These are phyloP conservation scores for Eidolon helvum DNA, from an alignment of 2,113 vertebrate species.

Conservation along the genomic window DNA sequence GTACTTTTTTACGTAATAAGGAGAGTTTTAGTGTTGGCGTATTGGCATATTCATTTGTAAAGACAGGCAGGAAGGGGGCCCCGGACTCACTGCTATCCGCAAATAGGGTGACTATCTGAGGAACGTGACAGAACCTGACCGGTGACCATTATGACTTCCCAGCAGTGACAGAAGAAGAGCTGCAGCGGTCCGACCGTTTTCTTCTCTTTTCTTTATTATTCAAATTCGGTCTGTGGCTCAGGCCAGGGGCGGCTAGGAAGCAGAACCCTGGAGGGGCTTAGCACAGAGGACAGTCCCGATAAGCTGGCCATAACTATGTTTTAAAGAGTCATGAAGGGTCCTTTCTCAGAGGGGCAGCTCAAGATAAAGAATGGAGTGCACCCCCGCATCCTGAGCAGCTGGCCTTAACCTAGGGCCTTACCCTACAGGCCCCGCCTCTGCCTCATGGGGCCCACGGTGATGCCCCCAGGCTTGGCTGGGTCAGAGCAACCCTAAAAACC, in stretches of 20 bases:
- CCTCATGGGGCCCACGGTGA: not conserved
- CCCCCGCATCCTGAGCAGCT: rapidly evolving
- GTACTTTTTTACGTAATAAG: not conserved
- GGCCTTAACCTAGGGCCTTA: not conserved
- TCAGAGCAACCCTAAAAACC: not conserved
- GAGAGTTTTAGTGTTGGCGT: not conserved
- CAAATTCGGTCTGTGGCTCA: too few relatives aligned
- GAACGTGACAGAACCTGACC: not conserved
- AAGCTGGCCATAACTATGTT: not conserved
- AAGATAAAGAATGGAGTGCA: not conserved
- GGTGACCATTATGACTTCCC: not conserved
- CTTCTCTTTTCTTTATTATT: not conserved
- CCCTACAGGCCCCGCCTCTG: not conserved
- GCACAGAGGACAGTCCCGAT: not conserved
- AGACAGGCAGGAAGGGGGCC: not conserved
- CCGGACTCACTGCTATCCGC: not conserved
- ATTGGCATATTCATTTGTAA: not conserved
- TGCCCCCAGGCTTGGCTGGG: not conserved
- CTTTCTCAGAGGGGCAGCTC: not conserved
- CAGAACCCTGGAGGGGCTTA: not conserved
- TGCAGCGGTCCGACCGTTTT: not conserved
- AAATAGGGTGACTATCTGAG: not conserved
- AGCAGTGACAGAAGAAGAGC: not conserved
- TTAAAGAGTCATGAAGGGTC: not conserved
- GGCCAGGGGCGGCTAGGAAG: not conserved